Percentiles rank a stretch among this genome's conserved stretches.
These are phyloP conservation scores for Styela plicata DNA, from an alignment of 23 tunicate species.

Conservation along the genomic window DNA sequence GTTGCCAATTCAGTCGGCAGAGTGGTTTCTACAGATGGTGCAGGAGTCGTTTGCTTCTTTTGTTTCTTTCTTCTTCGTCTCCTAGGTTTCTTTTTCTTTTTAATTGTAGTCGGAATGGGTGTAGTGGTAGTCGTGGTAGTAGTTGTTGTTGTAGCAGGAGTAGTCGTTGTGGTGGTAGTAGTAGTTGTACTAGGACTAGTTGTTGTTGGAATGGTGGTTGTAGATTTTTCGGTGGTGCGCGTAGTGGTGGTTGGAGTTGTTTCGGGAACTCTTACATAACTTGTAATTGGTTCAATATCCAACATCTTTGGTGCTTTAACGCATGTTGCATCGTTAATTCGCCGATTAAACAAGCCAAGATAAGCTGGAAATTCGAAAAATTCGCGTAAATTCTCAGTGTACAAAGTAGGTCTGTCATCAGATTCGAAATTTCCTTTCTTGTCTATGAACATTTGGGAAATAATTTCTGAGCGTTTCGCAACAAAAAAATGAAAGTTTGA, in stretches of 20 bases:
- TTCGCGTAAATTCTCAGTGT: too few relatives aligned
- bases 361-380: conserved; percentile 18
- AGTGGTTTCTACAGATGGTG: not conserved
- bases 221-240: not conserved
- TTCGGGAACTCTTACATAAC: not conserved
- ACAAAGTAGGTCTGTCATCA: too few relatives aligned
- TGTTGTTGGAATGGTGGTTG: not conserved
- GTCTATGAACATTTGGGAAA: too few relatives aligned
- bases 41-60: conserved; percentile 13
- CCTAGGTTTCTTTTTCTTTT: not conserved
- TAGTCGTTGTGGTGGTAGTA: not conserved
- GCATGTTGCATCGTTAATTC: conserved; percentile 17
- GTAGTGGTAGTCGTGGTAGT: conserved; percentile 2
- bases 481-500: too few relatives aligned
- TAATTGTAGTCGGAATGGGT: not conserved
- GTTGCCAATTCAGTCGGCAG: not conserved
- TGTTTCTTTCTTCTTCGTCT: not conserved
- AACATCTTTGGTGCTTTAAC: conserved; percentile 12
- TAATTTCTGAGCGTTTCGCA: too few relatives aligned
- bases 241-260: not conserved
- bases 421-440: too few relatives aligned
- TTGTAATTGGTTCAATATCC: not conserved
- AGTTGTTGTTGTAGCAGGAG: not conserved
- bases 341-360: conserved; percentile 13
- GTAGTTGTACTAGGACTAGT: conserved; percentile 6